These are phyloP conservation scores for Ceyx margarethae DNA, from an alignment of 2,113 vertebrate genomes.

Conservation along the genomic window DNA sequence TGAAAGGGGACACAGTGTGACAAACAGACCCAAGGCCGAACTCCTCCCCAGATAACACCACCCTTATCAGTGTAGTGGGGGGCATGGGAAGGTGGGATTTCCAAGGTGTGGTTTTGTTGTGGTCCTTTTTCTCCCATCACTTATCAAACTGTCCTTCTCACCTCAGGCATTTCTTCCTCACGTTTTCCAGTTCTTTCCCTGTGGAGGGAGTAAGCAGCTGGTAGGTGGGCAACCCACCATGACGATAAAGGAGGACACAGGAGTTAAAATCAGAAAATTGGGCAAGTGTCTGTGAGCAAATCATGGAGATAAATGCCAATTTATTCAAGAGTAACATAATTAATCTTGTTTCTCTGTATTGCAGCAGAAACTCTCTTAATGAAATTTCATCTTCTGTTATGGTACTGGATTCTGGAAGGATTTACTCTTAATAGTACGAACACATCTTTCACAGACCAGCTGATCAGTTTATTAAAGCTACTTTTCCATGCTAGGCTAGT, in stretches of 20 bases:
- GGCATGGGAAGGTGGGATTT: neutral
- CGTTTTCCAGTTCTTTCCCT: neutral
- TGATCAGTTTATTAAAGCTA: neutral
- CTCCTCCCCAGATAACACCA: too few relatives aligned
- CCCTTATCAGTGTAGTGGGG: neutral
- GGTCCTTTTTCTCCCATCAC: fast-evolving
- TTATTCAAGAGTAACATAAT: neutral
- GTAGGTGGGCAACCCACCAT: neutral
- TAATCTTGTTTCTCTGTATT: neutral
- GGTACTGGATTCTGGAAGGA: neutral
- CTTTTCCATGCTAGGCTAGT: neutral
- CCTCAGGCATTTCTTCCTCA: neutral
- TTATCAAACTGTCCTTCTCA: neutral
- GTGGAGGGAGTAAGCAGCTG: neutral
- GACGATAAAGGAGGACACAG: neutral
- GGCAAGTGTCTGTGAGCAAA: neutral
- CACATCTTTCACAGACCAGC: neutral
- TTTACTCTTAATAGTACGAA: neutral
- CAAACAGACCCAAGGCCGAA: too few relatives aligned
- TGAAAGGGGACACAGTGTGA: neutral
- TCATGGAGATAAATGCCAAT: neutral
- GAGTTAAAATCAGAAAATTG: neutral
- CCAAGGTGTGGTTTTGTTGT: too few relatives aligned
- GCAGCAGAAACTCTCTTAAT: neutral
- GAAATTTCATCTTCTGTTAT: neutral